Base-by-base conservation (phyloP, 2,113 vertebrate genomes). In the Pandion haliaetus region DNA sequence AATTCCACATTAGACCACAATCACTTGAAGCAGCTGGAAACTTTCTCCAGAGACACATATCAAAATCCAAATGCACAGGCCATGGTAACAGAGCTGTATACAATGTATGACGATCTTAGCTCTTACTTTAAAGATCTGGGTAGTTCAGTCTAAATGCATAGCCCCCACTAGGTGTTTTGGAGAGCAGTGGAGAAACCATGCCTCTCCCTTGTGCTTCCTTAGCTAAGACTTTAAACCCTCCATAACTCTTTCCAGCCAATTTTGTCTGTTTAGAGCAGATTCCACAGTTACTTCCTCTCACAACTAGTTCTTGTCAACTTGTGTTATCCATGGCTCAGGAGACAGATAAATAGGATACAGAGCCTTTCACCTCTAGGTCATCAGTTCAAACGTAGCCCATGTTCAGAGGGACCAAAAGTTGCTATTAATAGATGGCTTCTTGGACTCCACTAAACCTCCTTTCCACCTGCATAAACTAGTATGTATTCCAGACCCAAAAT, bases 301-400 rank as follows among this genome's bases (percentile, higher is more conserved):
- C 78, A 63, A 67, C 91, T 90, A 73, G 74, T 74, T 95, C 95
- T 91, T 96, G 97, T 97, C 96, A 97, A 70, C 42, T 94, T 93
- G 32, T 70, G 90, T 97, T 97, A 97, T 88, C 67, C 82, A 97
- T 83, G 94, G 94, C 96, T 97, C 95, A 95, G 84, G 19, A 88
- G 28, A 96, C 74, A 80, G 78, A 95, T 83, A 95, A 95, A 97
- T 57, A 95, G 89, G 71, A 90, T 91, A 87, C 42, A 88, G 84
- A 96, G 82, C 84, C 96, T 96, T 97, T 97, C 91, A 95, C 93
- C 96, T 85, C 84, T 85, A 80, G 89, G 94, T 94, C 94, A 93
- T 91, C 87, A 86, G 91, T 95, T 90, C 94, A 97, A 93, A 95
- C 0, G 0, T 49, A 89, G 73, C 17, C 45, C 73, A 25, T 66